Evolutionary conservation across 2,113 vertebrate genomes (phyloP).

Genomic region (Lethenteron reissneri): DNA sequence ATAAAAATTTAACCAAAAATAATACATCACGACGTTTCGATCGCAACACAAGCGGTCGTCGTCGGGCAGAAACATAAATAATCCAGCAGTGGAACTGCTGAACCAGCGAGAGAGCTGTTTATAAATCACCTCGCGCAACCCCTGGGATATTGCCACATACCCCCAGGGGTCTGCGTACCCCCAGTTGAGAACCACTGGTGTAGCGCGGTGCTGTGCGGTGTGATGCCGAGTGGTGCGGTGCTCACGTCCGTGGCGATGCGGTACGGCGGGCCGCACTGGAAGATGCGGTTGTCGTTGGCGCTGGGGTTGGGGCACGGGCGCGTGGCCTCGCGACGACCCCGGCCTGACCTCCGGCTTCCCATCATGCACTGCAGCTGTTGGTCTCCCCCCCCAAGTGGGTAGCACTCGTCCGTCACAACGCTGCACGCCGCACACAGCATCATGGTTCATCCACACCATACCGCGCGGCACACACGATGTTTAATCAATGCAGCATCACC

Average conservation of each 20-base stretch:
- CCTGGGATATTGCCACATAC: neutral
- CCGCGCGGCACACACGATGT: too few species aligned
- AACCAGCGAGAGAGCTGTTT: neutral
- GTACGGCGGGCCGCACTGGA: slow-evolving; percentile 83
- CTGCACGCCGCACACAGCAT: slow-evolving; percentile 18
- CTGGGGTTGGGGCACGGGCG: slow-evolving; percentile 49
- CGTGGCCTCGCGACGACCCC: slow-evolving; percentile 79
- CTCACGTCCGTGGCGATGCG: slow-evolving; percentile 62
- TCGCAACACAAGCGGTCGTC: too few species aligned
- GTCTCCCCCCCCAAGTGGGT: slow-evolving; percentile 39
- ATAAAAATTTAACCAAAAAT: too few species aligned
- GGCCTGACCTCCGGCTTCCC: slow-evolving; percentile 56
- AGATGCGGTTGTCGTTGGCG: slow-evolving; percentile 58
- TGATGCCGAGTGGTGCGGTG: neutral
- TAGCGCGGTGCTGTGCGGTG: too few species aligned
- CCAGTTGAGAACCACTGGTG: neutral
- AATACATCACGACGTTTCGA: too few species aligned
- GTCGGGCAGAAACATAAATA: slow-evolving; percentile 8
- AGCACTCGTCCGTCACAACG: slow-evolving; percentile 72
- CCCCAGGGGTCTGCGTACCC: neutral
- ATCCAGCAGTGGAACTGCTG: slow-evolving; percentile 12
- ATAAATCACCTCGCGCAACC: neutral
- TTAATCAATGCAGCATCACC: too few species aligned
- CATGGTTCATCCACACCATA: too few species aligned
- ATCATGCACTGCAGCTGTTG: slow-evolving; percentile 51